These are phyloP conservation scores for Leiothrix lutea DNA, from an alignment of 2,113 vertebrate species.

Conservation along the genomic window DNA sequence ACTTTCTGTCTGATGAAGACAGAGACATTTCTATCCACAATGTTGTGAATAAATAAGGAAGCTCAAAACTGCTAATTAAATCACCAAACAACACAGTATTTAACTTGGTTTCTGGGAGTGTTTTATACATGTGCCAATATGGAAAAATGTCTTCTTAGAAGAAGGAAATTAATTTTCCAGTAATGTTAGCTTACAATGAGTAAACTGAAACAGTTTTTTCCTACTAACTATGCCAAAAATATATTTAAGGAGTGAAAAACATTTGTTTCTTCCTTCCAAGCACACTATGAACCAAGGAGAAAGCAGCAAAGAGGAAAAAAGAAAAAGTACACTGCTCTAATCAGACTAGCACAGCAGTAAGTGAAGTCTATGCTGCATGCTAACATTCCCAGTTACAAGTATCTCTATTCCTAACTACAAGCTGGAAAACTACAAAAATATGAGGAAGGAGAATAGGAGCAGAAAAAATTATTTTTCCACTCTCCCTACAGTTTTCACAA, in stretches of 20 bases:
- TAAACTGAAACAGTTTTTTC: not conserved
- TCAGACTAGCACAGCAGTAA: not conserved
- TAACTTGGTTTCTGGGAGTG: not conserved
- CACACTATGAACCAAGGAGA: not conserved
- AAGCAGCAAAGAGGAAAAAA: not conserved
- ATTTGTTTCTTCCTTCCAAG: not conserved
- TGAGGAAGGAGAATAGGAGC: not conserved
- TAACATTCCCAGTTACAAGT: not conserved
- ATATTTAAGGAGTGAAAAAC: not conserved
- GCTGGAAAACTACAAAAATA: not conserved
- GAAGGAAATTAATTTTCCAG: not conserved
- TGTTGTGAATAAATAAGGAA: not conserved
- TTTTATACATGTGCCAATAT: not conserved
- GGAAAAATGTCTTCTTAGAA: not conserved
- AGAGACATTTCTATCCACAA: not conserved
- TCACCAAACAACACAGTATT: not conserved
- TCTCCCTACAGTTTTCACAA: not conserved
- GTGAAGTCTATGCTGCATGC: not conserved
- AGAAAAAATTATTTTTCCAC: fast-evolving
- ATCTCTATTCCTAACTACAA: not conserved
- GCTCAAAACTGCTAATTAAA: not conserved
- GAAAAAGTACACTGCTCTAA: not conserved
- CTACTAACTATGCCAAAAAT: not conserved
- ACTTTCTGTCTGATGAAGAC: not conserved
- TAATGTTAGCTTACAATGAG: not conserved